Evolutionary conservation across 2,113 vertebrate species (phyloP), one percentile per base, ranked within the genome.

Genomic region (Vulpes lagopus): DNA sequence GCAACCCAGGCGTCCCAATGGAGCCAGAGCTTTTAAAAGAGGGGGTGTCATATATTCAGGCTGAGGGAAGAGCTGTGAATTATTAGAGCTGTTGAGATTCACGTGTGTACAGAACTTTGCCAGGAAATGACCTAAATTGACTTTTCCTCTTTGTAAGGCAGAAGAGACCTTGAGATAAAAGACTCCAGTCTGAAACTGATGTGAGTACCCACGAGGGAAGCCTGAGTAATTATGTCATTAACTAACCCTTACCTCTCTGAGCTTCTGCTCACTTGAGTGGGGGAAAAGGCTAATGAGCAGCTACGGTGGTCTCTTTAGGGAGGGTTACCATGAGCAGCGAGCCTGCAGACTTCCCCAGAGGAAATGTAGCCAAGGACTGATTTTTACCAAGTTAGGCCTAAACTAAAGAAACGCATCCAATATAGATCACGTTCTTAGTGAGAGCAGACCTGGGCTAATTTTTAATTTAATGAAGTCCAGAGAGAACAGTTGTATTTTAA

Each of bases 91-190:
- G 2, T 84, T 0, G 43, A 91, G 57, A 87, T 90, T 76, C 49
- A 59, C 74, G 43, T 81, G 14, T n/a, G 5, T 23, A 73, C 20
- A 51, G 7, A 53, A 49, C 87, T 62, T 95, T 89, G 55, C 79
- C 80, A 81, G 81, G 87, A 96, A 96, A 79, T 81, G 69, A 84
- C 55, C 32, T 55, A 81, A 94, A 67, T 88, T 60, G 84, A 60
- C 87, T 94, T 97, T 90, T 92, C 78, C 43, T 95, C 32, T 95
- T 87, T 88, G 49, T 65, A 49, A 92, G 43, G 80, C 87, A 76
- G 49, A 81, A 96, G 83, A 95, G 87, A 90, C 49, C 32, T 87
- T 60, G 82, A 64, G 94, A 88, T 87, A 74, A 95, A 96, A 84
- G 78, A 89, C 19, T 25, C 2, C 32, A 60, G 57, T 78, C 27